Evolutionary conservation across 37 sponge, comb jelly and placozoan genomes (phyloP), one percentile per base, ranked within the genome.

Genomic region (Cladorhizidae sp.): DNA sequence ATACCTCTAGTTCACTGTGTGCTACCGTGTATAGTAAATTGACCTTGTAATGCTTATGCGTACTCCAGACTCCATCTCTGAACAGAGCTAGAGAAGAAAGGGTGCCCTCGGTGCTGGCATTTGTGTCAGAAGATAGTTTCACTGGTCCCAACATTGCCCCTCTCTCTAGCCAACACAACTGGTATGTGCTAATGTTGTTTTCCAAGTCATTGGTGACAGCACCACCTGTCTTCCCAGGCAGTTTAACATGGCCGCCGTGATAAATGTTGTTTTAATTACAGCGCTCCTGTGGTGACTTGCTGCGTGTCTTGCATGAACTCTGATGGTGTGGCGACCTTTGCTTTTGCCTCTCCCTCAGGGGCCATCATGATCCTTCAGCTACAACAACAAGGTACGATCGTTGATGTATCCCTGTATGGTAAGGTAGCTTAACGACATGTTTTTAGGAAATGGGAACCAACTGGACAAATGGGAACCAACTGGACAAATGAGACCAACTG

Each of bases 31-130:
- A 59, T 8, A 26, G 6, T 59, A 28, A 17, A 17, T 59, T 67
- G 68, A 20, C 20, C 31, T 38, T 36, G 39, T 36, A 7, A 3
- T 67, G 3, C 38, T 32, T 29, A 67, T 8, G n/a, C 7, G 20
- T 67, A 11, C 63, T 61, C 38, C 38, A 86, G 87, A 67, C 73
- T n/a, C 81, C 87, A 0, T 23, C 32, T 22, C 58, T 86, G 65
- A 21, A 40, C 1, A 25, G 67, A 11, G 69, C 23, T 33, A 80
- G 74, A 11, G 74, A 80, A n/a, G 87, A 81, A 0, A 1, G 35
- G 45, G 51, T 67, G 31, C 87, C 87, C n/a, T 86, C 87, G 29
- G 76, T 86, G 38, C 65, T 86, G 57, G 73, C 80, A 50, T 86
- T 74, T 67, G 81, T 67, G 25, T 32, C 31, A 2, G 57, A 73